A percentile compares a stretch with the other conserved stretches of the same genome.
phyloP scores from a whole-genome alignment of 2,888 invertebrate species.

The Apamea monoglypha region DNA sequence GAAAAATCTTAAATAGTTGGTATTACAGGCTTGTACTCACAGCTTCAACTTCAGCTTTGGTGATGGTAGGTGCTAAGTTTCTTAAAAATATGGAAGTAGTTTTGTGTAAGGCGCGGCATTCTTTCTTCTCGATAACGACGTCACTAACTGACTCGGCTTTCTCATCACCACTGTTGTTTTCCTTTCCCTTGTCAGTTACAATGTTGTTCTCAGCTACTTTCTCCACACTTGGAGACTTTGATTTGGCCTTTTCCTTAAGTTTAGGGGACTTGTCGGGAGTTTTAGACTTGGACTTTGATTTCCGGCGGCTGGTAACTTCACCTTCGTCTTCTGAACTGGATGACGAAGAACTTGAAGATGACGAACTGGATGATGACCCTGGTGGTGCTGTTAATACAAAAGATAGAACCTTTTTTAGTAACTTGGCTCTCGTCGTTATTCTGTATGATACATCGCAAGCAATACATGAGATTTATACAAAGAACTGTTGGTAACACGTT shows the following conservation, averaged over 20 bases:
- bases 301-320: slow-evolving; percentile 79
- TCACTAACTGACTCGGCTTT: slow-evolving; percentile 89
- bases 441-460: background rate
- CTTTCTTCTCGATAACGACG: slow-evolving; percentile 84
- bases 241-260: slow-evolving; percentile 79
- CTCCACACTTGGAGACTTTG: slow-evolving; percentile 81
- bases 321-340: slow-evolving; percentile 89
- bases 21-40: slow-evolving; percentile 91
- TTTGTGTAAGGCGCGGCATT: slow-evolving; percentile 95
- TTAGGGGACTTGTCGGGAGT: slow-evolving; percentile 85
- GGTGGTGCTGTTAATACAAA: slow-evolving; percentile 80
- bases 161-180: slow-evolving; percentile 83
- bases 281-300: slow-evolving; percentile 86
- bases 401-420: background rate
- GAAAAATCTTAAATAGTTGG: background rate
- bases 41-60: slow-evolving; percentile 98
- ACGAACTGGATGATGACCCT: slow-evolving; percentile 88
- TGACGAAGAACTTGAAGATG: slow-evolving; percentile 88
- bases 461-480: background rate
- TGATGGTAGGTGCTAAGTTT: slow-evolving; percentile 98
- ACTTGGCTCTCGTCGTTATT: background rate
- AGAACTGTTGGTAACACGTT: background rate
- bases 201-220: slow-evolving; percentile 72
- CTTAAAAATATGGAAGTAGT: slow-evolving; percentile 99
- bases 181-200: slow-evolving; percentile 78